Evolutionary conservation across 2,797 vertebrate species (phyloP).

Genomic region (Anisognathus igniventris): DNA sequence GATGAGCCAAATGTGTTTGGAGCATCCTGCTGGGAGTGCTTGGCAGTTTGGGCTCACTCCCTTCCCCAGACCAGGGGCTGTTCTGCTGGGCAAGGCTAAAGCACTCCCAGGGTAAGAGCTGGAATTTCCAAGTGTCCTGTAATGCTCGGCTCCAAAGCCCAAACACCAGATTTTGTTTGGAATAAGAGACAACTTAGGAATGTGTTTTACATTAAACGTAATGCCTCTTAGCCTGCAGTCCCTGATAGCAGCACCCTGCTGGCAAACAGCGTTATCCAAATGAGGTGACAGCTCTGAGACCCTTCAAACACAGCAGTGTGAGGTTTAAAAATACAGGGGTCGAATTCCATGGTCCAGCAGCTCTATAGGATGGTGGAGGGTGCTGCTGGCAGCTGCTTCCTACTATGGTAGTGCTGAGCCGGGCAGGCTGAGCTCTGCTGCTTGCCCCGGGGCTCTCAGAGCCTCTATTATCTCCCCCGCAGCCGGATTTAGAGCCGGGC

Average conservation of each 20-base stretch:
- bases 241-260: background rate
- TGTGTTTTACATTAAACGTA: background rate
- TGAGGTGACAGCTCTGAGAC: background rate
- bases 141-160: background rate
- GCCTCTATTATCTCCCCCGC: background rate
- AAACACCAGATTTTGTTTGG: background rate
- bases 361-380: background rate
- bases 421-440: background rate
- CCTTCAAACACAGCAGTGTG: background rate
- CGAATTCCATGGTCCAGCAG: background rate
- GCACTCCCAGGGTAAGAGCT: background rate
- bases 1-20: background rate
- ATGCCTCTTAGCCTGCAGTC: background rate
- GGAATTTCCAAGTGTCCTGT: background rate
- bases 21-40: background rate
- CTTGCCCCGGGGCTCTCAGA: background rate
- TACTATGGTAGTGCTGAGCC: conserved; percentile 16
- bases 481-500: background rate
- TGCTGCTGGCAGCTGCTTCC: background rate
- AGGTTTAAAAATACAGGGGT: background rate
- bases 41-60: fast-evolving
- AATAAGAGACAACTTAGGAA: background rate
- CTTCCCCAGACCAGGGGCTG: fast-evolving
- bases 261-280: background rate
- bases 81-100: background rate